These are phyloP conservation scores for Caenorhabditis sp. DNA, from an alignment of 2,888 invertebrate species.

Conservation along the genomic window DNA sequence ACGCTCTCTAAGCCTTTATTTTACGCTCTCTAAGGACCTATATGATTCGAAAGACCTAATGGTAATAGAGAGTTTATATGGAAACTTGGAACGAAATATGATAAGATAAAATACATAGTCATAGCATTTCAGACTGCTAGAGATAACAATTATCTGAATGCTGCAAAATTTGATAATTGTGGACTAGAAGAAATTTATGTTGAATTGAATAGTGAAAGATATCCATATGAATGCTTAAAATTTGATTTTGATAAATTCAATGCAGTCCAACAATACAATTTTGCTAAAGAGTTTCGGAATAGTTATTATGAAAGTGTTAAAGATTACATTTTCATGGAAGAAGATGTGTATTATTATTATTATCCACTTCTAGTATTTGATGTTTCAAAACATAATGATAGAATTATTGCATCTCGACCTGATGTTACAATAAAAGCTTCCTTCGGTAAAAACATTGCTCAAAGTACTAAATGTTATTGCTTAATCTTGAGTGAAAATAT, in stretches of 20 bases:
- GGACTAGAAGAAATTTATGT: constrained; percentile 68
- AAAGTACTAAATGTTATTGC: constrained; percentile 60
- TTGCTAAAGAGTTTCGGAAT: constrained; percentile 65
- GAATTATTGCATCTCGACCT: too few relatives aligned
- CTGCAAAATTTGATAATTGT: constrained; percentile 68
- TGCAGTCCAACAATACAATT: constrained; percentile 34
- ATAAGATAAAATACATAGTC: constrained; percentile 68
- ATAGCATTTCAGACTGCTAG: constrained; percentile 61
- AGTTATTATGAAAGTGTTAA: constrained; percentile 60
- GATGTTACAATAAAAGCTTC: constrained; percentile 64
- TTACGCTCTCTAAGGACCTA: too few relatives aligned
- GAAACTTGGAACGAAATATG: constrained; percentile 71
- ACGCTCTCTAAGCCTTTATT: too few relatives aligned
- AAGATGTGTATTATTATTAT: too few relatives aligned
- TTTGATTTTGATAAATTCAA: too few relatives aligned
- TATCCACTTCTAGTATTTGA: too few relatives aligned
- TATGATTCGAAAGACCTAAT: too few relatives aligned
- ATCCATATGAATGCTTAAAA: constrained; percentile 68
- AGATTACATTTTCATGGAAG: constrained; percentile 63
- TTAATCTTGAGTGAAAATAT: constrained; percentile 49
- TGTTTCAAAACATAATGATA: too few relatives aligned
- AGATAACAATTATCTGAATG: constrained; percentile 68
- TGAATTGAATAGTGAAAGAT: constrained; percentile 66
- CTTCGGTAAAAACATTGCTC: constrained; percentile 53
- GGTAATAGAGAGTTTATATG: constrained; percentile 70